phyloP scores from a whole-genome alignment of 2,797 vertebrate species.

The Muscicapa striata region DNA sequence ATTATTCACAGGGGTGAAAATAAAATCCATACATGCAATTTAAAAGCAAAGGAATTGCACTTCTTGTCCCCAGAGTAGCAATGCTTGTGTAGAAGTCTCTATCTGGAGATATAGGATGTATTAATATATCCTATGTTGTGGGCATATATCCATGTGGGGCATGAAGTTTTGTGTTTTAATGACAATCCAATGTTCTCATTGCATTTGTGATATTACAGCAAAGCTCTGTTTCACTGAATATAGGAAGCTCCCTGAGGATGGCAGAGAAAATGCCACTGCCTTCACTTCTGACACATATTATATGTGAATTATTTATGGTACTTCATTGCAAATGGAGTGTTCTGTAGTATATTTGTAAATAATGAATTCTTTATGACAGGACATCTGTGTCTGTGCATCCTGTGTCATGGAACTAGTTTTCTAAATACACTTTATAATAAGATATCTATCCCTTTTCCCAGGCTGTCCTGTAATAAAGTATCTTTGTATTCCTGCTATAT shows the following conservation, averaged over 20 bases:
- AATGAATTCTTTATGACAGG: constrained; percentile 50
- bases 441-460: background rate
- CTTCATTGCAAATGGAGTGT: constrained; percentile 22
- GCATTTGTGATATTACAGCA: fast-evolving
- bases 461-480: background rate
- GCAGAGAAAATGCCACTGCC: background rate
- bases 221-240: background rate
- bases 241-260: background rate
- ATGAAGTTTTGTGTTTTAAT: background rate
- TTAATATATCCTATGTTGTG: background rate
- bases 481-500: background rate
- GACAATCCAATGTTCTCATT: background rate
- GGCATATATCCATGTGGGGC: no score
- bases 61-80: background rate
- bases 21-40: background rate
- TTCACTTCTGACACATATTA: background rate
- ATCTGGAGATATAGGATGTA: background rate
- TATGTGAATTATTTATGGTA: constrained; percentile 33
- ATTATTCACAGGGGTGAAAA: background rate
- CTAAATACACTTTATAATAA: background rate
- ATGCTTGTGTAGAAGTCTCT: background rate
- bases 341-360: constrained; percentile 42
- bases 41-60: background rate
- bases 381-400: background rate
- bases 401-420: background rate